Base-by-base conservation (phyloP, 2,888 invertebrate genomes). In the Scaptodrosophila latifasciaeformis region DNA sequence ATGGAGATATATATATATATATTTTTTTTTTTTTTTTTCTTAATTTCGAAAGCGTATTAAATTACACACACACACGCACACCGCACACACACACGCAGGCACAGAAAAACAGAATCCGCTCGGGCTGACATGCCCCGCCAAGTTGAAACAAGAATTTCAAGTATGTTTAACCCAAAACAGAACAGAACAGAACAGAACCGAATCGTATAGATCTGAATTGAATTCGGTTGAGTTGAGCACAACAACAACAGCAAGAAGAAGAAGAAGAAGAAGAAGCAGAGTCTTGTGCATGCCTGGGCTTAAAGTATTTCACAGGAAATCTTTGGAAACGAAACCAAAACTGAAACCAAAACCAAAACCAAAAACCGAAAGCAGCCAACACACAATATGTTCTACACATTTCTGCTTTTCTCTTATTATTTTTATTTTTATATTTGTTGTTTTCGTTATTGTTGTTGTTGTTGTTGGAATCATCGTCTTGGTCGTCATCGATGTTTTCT, bases 241-340 rank as follows among this genome's bases (percentile, higher is more conserved):
- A 30, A 29, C 19, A 35, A 40, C 58, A 55, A 46, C 56, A 21
- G 30, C 17, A 53, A 53, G 44, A 43, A 43, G 19, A 42, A 43
- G 27, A 34, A 27, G 55, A 27, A 47, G 40, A 40, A n/a, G 19
- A 21, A 7, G 19, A 18, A 21, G 21, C 40, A 21, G 45, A 54
- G 50, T 48, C 35, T 51, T 61, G 62, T 62, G 54, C 17, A 43
- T 59, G 65, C 52, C 67, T 62, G 69, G 76, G 80, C 76, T 77
- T 77, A 77, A 77, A 77, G 76, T 77, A 77, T 77, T 77, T 77
- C 76, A 77, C 77, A 79, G 81, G 81, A 78, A 81, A 78, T 79
- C 78, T 70, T 78, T 61, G 72, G 67, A 70, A 69, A 76, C 79
- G 46, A 50, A 52, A 60, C 49, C 68, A 67, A 43, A 71, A 75